Evolutionary conservation across 2,888 invertebrate genomes (phyloP).

Genomic region (Trachelus iudaicus): DNA sequence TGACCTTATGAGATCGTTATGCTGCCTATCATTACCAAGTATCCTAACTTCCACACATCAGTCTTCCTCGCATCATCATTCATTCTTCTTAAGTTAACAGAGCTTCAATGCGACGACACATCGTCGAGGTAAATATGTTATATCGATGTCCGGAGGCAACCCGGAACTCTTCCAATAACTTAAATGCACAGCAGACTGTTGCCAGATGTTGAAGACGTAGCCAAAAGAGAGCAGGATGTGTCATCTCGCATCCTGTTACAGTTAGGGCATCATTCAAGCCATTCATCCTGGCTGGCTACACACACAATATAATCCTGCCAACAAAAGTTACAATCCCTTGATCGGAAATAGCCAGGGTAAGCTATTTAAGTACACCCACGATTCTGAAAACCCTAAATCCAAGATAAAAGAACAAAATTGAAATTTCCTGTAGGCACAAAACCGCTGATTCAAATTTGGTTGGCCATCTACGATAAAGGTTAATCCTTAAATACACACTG

Average conservation of each 20-base stretch:
- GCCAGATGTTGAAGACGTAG: constrained; percentile 30
- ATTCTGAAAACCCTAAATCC: background rate
- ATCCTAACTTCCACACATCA: background rate
- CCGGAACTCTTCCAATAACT: constrained; percentile 25
- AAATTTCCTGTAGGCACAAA: background rate
- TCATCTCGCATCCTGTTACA: constrained; percentile 25
- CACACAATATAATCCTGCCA: background rate
- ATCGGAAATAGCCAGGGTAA: background rate
- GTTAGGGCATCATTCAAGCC: constrained; percentile 2
- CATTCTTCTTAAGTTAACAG: background rate
- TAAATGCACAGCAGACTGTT: constrained; percentile 22
- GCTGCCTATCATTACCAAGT: background rate
- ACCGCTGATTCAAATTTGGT: background rate
- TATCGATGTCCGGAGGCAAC: constrained; percentile 19
- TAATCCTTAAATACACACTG: background rate
- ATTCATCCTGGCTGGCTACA: background rate
- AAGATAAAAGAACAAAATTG: background rate
- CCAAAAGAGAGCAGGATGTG: constrained; percentile 19
- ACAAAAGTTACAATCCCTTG: background rate
- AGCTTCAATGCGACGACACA: background rate
- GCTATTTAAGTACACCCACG: background rate
- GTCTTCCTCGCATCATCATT: background rate
- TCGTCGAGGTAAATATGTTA: constrained; percentile 1
- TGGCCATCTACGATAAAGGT: background rate
- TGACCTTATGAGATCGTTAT: background rate